Base-by-base conservation (phyloP, 2,113 vertebrate genomes). In the Dicrurus megarhynchus region DNA sequence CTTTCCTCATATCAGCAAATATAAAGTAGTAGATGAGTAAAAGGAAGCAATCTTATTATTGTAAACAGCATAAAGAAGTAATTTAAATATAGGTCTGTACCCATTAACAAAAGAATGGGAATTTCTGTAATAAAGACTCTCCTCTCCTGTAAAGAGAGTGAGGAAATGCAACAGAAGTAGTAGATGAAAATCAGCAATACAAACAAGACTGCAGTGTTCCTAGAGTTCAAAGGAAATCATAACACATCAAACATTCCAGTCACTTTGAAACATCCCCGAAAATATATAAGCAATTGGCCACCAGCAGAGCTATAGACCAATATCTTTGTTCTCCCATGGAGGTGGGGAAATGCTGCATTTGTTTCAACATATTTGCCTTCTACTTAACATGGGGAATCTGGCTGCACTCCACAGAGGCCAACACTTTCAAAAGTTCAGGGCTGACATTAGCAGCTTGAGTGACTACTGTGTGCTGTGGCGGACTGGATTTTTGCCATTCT, bases 211-310 rank as follows among this genome's bases (percentile, higher is more conserved):
- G 7, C n/a, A 75, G 23, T n/a, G 65, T 93, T 97, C 28, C 20
- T 63, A 30, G 56, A 32, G 42, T 78, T 91, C 84, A 94, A 52
- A 93, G 85, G 85, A 96, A 96, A 90, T 26, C 53, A n/a, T 69
- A 22, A 26, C 59, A 50, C 41, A 81, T 95, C 59, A 95, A 80
- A 96, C 41, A 77, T 91, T 90, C 35, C 26, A 94, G 50, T 10
- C 30, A 60, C 63, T 91, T 92, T 76, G 84, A 95, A 95, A 76
- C 19, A 26, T 80, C 26, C 50, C 60, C 35, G 41, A 90, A 96
- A 87, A 91, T 50, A 86, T 35, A 87, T 82, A 64, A 87, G 37
- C 33, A 78, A 74, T 74, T 46, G 79, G 59, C 65, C 90, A 88
- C 84, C 84, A 93, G 44, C 52, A 95, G 82, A 95, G 69, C 15